phyloP scores from a whole-genome alignment of 2,113 vertebrate genomes.

The Stegastes partitus region DNA sequence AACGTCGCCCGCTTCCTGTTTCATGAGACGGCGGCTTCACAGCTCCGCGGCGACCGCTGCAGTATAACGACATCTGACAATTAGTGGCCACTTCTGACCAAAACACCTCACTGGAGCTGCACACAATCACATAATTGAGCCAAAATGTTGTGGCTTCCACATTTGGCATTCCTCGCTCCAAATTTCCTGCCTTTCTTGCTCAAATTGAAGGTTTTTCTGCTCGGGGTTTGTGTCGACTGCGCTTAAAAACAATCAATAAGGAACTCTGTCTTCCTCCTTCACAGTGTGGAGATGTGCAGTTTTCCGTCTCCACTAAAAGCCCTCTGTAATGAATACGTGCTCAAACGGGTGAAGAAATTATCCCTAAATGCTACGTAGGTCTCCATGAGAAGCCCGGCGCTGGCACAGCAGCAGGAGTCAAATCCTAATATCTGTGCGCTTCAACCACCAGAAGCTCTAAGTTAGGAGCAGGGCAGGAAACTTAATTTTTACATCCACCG shows the following conservation, averaged over 20 bases:
- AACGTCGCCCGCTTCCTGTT: conserved; percentile 49
- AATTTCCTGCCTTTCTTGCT: conserved; percentile 31
- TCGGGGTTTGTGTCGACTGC: not conserved
- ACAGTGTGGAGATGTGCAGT: conserved; percentile 17
- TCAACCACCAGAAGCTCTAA: conserved; percentile 54
- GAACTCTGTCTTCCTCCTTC: not conserved
- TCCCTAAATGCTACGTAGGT: conserved; percentile 41
- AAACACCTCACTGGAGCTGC: conserved; percentile 52
- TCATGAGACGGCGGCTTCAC: conserved; percentile 41
- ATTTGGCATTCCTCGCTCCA: conserved; percentile 15
- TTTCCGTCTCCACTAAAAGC: conserved; percentile 17
- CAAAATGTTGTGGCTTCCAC: conserved; percentile 44
- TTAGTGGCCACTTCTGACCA: conserved; percentile 58
- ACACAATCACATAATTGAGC: conserved; percentile 35
- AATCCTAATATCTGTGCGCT: conserved; percentile 63
- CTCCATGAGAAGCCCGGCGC: conserved; percentile 22
- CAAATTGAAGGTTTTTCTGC: conserved; percentile 21
- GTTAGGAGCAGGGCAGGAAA: conserved; percentile 60
- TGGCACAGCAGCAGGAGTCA: conserved; percentile 43
- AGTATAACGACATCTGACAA: conserved; percentile 40
- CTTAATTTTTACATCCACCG: conserved; percentile 8
- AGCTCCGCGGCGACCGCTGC: conserved; percentile 36
- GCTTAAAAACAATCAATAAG: conserved; percentile 34
- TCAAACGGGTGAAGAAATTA: conserved; percentile 26
- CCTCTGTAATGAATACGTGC: conserved; percentile 29